Evolutionary conservation across 2,888 invertebrate genomes (phyloP).

Genomic region (Noctua fimbriata): DNA sequence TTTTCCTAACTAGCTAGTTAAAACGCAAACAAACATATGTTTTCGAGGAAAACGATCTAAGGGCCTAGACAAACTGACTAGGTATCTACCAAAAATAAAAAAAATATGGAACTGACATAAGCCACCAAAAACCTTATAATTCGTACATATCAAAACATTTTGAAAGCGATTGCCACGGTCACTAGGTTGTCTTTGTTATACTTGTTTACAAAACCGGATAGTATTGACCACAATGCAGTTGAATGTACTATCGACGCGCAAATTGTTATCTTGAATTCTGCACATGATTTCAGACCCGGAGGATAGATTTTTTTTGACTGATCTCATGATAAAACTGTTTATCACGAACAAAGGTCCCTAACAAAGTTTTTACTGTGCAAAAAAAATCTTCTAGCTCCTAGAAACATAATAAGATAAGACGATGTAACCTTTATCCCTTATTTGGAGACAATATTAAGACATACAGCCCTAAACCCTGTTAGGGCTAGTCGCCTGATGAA

Average conservation of each 20-base stretch:
- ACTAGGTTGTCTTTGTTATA: not conserved
- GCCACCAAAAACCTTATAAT: not conserved
- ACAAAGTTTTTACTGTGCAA: not conserved
- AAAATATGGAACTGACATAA: not conserved
- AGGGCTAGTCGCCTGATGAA: conserved; percentile 54
- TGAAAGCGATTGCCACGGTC: not conserved
- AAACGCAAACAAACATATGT: not conserved
- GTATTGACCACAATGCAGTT: not conserved
- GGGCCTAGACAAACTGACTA: not conserved
- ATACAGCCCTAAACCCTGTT: conserved; percentile 16
- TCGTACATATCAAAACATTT: not conserved
- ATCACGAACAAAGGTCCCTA: not conserved
- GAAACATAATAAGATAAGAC: conserved; percentile 22
- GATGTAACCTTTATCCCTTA: conserved; percentile 22
- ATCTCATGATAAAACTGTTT: not conserved
- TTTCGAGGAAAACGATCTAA: not conserved
- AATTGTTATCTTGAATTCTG: no score
- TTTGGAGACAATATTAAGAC: conserved; percentile 41
- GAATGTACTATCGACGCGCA: no score
- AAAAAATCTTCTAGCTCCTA: not conserved
- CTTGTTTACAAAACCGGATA: not conserved
- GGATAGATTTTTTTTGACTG: not conserved
- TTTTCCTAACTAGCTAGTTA: not conserved
- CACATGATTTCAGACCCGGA: no score
- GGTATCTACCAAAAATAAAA: no score